Evolutionary conservation across 1,140 invertebrate genomes (phyloP).

Genomic region (Philopotamus ludificatus): DNA sequence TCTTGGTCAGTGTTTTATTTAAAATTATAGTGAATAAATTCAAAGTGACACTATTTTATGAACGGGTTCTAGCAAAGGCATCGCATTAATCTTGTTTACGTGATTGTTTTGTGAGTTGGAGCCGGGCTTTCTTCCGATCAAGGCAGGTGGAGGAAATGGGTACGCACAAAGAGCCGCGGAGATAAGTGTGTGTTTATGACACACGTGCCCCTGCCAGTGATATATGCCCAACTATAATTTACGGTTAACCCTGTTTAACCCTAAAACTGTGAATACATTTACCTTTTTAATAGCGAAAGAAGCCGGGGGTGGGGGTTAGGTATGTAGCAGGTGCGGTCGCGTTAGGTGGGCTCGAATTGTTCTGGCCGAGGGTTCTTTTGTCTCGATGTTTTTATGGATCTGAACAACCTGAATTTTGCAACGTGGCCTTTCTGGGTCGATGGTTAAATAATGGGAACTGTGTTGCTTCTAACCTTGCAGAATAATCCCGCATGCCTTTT

Average conservation of each 20-base stretch:
- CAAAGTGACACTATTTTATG: no score
- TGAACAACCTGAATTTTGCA: not conserved
- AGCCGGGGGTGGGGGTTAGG: not conserved
- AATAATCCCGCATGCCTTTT: no score
- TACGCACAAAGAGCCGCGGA: not conserved
- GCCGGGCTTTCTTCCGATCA: not conserved
- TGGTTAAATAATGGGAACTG: not conserved
- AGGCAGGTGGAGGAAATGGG: no score
- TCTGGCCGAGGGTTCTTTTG: not conserved
- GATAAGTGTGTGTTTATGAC: not conserved
- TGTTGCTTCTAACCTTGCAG: no score
- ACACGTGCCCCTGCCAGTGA: no score
- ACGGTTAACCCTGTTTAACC: not conserved
- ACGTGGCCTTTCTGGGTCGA: not conserved
- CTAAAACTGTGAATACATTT: not conserved
- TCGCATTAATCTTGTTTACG: no score
- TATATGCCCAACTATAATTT: not conserved
- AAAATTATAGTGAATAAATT: no score
- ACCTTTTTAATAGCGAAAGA: not conserved
- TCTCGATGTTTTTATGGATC: not conserved
- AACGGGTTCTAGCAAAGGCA: no score
- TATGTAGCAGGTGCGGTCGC: no score
- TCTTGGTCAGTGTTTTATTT: no score
- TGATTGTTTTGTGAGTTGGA: no score
- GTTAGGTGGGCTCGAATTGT: no score